Base-by-base conservation (phyloP, 2,888 invertebrate species). In the Nomada goodeniana region DNA sequence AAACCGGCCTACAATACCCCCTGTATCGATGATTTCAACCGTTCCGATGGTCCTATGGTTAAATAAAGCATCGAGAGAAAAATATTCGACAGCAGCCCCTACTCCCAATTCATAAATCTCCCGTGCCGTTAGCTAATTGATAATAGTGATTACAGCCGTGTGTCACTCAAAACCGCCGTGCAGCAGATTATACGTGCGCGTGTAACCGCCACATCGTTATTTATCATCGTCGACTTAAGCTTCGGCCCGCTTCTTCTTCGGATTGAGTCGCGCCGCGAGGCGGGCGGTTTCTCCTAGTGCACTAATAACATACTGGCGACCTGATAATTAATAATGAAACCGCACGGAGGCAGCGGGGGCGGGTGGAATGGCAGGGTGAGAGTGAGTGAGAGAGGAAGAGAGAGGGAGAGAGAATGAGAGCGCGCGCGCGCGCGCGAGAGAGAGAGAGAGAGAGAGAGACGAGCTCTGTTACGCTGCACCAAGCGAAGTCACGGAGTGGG, bases 301-400 rank as follows among this genome's bases (percentile, higher is more conserved):
- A 92, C 92, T 93, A 93, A 93, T 93, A 93, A 93, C 91, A 93
- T 91, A 90, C 91, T 93, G 87, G 91, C 90, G 76, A 90, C 77
- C 90, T 89, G 90, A 91, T 93, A 92, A 93, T 93, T 93, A 93
- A 93, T 93, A 92, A 92, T 87, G 88, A 90, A 88, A 88, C 78
- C 55, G 60, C 59, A 65, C 64, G 53, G 79, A 69, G 64, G 65
- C 70, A 26, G 65, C 53, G 65, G 57, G 59, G 71, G 60, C 23
- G 60, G 5, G 53, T n/a, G 42, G 18, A 10, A n/a, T 1, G 5
- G n/a, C 4, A 5, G 64, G 50, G 47, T 15, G 7, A 20, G 53
- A 11, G 20, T 2, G 20, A 7, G 10, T 15, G 71, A 53, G 53
- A 5, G 0, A 26, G 53, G 7, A 20, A 5, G 20, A 13, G 53